phyloP scores from a whole-genome alignment of 2,797 vertebrate species.

The Fistularia tabacaria region DNA sequence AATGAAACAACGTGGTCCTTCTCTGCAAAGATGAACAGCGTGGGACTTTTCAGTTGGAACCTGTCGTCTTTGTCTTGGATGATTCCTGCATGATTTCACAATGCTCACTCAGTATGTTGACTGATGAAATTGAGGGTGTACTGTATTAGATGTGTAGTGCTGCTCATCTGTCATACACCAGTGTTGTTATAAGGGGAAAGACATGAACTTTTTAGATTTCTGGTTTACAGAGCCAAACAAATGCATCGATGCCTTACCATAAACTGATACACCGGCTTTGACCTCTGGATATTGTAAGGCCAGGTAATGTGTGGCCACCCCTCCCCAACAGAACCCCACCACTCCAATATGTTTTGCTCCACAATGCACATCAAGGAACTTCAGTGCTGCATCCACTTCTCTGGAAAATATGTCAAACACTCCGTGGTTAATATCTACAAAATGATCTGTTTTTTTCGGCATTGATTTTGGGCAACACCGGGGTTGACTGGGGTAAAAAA shows the following conservation, averaged over 20 bases:
- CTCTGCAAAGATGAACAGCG: constrained; percentile 82
- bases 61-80: constrained; percentile 70
- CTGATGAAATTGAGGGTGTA: not conserved
- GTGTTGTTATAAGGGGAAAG: no score
- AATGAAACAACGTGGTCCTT: constrained; percentile 75
- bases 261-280: constrained; percentile 77
- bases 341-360: constrained; percentile 64
- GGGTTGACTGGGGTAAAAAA: no score
- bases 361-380: constrained; percentile 75
- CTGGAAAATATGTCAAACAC: constrained; percentile 58
- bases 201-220: no score
- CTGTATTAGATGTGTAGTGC: no score
- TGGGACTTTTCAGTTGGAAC: constrained; percentile 73
- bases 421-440: no score
- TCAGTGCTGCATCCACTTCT: constrained; percentile 73
- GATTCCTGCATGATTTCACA: constrained; percentile 63
- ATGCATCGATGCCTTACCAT: constrained; percentile 48
- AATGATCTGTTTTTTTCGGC: no score
- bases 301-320: constrained; percentile 71
- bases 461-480: no score
- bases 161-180: no score
- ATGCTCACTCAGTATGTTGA: not conserved
- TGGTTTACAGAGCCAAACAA: not conserved
- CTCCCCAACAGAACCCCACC: constrained; percentile 83
- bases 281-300: constrained; percentile 72